These are phyloP conservation scores for Drosophila imparisetae DNA, from an alignment of 2,888 invertebrate genomes.

Conservation along the genomic window DNA sequence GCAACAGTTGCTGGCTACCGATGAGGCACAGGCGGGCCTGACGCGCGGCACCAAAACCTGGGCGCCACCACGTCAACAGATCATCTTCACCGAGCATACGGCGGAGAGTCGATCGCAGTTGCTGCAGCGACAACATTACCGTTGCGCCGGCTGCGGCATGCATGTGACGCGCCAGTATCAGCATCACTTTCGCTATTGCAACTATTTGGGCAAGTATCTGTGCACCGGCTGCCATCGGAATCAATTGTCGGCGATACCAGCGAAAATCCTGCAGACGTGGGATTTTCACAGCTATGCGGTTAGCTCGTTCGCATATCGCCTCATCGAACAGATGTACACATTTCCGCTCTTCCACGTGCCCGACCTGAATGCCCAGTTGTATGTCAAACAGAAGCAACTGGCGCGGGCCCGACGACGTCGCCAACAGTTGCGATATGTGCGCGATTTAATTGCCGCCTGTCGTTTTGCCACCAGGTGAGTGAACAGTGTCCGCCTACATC, in stretches of 20 bases:
- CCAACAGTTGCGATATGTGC: slow-evolving; percentile 88
- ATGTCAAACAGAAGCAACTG: slow-evolving; percentile 87
- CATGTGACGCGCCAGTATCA: slow-evolving; percentile 90
- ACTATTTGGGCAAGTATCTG: slow-evolving; percentile 93
- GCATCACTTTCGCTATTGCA: slow-evolving; percentile 91
- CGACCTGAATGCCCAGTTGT: slow-evolving; percentile 89
- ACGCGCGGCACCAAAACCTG: slow-evolving; percentile 91
- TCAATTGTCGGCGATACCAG: slow-evolving; percentile 90
- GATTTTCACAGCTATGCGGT: slow-evolving; percentile 89
- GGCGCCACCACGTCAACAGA: slow-evolving; percentile 93
- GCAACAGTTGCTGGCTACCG: slow-evolving; percentile 48
- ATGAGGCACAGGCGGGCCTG: slow-evolving; percentile 79
- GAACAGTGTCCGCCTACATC: neutral
- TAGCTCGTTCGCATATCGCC: slow-evolving; percentile 91
- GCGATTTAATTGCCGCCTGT: slow-evolving; percentile 90
- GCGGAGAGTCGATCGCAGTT: slow-evolving; percentile 87
- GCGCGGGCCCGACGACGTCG: slow-evolving; percentile 87
- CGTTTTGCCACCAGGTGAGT: slow-evolving; percentile 88
- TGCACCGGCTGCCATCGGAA: slow-evolving; percentile 94
- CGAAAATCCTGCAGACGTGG: slow-evolving; percentile 86
- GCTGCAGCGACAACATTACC: slow-evolving; percentile 90
- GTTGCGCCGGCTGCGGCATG: slow-evolving; percentile 94
- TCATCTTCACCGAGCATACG: slow-evolving; percentile 92
- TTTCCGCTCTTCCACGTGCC: slow-evolving; percentile 92
- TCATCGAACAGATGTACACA: slow-evolving; percentile 90